These are phyloP conservation scores for Mythimna ferrago DNA, from an alignment of 2,888 invertebrate genomes.

Conservation along the genomic window DNA sequence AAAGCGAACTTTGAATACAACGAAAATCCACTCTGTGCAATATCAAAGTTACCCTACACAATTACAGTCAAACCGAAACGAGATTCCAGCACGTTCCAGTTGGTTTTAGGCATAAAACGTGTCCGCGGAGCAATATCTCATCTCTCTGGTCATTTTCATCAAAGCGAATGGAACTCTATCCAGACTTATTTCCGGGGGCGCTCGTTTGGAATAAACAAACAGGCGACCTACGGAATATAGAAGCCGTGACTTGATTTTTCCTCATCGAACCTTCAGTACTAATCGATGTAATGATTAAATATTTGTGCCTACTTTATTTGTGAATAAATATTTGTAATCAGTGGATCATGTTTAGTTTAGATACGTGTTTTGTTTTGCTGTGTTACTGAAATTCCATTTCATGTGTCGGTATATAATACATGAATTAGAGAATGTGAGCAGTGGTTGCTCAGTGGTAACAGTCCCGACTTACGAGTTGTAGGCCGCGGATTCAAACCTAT, in stretches of 20 bases:
- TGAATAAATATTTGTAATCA: conserved; percentile 62
- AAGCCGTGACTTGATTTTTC: conserved; percentile 77
- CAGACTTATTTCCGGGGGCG: conserved; percentile 83
- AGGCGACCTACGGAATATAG: conserved; percentile 75
- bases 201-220: conserved; percentile 87
- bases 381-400: not conserved
- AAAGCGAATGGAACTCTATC: conserved; percentile 73
- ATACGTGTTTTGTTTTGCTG: not conserved
- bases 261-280: conserved; percentile 75
- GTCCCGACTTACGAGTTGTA: too few relatives aligned
- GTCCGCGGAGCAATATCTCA: conserved; percentile 29
- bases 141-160: conserved; percentile 48
- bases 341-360: conserved; percentile 28
- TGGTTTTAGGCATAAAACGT: conserved; percentile 46
- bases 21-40: not conserved
- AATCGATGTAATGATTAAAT: conserved; percentile 82
- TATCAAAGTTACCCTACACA: not conserved
- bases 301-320: conserved; percentile 65
- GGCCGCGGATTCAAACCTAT: too few relatives aligned
- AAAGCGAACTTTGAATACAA: not conserved
- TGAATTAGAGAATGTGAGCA: too few relatives aligned
- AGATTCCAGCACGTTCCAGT: not conserved
- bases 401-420: too few relatives aligned
- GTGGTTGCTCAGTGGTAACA: too few relatives aligned
- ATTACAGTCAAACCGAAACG: conserved; percentile 11